A percentile compares a stretch with the other conserved stretches of the same genome.
These are phyloP conservation scores for Amphipoea lucens DNA, from an alignment of 2,888 invertebrate genomes.

Conservation along the genomic window DNA sequence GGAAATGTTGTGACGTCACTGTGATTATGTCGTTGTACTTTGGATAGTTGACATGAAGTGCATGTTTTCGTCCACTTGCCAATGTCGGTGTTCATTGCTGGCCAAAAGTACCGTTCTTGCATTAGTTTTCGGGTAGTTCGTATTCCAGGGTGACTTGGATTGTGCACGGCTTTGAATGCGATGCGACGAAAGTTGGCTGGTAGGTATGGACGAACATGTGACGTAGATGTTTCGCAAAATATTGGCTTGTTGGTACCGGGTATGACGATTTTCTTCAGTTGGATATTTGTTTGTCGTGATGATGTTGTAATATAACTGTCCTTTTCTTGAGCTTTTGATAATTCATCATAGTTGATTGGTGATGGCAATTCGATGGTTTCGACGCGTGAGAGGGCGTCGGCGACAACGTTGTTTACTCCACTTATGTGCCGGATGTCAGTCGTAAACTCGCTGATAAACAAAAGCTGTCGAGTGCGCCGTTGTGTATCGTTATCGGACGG, in stretches of 20 bases:
- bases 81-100: not conserved
- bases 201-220: too few species aligned
- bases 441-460: not conserved
- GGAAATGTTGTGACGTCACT: not conserved
- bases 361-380: not conserved
- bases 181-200: too few species aligned
- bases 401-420: not conserved
- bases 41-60: rapidly evolving
- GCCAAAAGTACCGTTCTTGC: not conserved
- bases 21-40: not conserved
- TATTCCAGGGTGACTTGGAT: too few species aligned
- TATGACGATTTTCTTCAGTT: not conserved
- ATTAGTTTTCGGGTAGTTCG: not conserved
- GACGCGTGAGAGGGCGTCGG: not conserved
- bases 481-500: not conserved
- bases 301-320: not conserved
- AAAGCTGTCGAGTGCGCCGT: not conserved
- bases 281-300: not conserved
- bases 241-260: not conserved
- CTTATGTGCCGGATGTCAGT: not conserved
- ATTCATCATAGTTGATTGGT: not conserved
- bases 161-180: too few species aligned
- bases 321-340: not conserved
- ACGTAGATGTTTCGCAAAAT: too few species aligned
- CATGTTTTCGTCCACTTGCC: not conserved